Evolutionary conservation across 2,797 vertebrate species (phyloP).

Genomic region (Ciconia nigra): DNA sequence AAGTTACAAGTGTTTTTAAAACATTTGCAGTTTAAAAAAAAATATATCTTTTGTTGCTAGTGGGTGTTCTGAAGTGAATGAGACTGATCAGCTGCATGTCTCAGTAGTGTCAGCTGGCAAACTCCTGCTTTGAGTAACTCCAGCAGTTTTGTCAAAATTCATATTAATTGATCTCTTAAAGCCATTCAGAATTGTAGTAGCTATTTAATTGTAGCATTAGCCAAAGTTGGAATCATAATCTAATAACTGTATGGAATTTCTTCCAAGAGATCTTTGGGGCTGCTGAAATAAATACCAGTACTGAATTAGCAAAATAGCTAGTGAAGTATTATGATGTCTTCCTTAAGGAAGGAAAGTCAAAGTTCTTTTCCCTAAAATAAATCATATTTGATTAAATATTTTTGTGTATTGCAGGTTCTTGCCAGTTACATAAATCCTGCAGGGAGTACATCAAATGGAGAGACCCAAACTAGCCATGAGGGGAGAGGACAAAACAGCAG

Average conservation of each 20-base stretch:
- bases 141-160: neutral
- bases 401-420: constrained; percentile 82
- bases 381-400: neutral
- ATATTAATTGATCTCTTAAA: neutral
- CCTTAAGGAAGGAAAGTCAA: neutral
- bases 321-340: neutral
- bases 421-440: constrained; percentile 97
- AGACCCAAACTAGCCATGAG: constrained; percentile 79
- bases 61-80: neutral
- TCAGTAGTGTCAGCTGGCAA: neutral
- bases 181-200: neutral
- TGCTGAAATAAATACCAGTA: neutral
- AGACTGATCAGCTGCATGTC: neutral
- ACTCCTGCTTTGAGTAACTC: neutral
- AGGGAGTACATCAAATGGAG: constrained; percentile 81
- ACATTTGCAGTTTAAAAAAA: neutral
- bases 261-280: neutral
- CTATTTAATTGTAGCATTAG: neutral
- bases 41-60: neutral
- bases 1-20: neutral
- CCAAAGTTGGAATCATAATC: neutral
- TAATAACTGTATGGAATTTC: neutral
- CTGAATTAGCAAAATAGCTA: neutral
- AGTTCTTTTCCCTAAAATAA: neutral
- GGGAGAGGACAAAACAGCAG: constrained; percentile 87